phyloP scores from a whole-genome alignment of 2,797 vertebrate species.

The Xenopus petersii region DNA sequence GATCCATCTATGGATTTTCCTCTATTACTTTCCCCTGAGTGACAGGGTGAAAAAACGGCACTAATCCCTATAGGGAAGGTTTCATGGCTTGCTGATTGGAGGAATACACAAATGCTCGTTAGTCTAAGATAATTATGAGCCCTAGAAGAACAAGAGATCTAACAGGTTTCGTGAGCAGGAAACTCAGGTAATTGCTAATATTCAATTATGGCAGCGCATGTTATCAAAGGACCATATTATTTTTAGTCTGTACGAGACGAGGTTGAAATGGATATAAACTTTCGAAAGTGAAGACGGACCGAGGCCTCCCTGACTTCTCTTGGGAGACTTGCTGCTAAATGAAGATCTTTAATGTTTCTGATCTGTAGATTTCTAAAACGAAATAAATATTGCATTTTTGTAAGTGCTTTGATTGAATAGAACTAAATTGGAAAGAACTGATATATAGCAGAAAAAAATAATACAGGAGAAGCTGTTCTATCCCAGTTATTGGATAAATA shows the following conservation, averaged over 20 bases:
- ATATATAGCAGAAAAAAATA: too few species aligned
- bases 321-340: too few species aligned
- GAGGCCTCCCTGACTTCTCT: too few species aligned
- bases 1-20: background rate
- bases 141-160: background rate
- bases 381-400: too few species aligned
- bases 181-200: background rate
- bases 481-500: too few species aligned
- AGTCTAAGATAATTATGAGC: background rate
- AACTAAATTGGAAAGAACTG: too few species aligned
- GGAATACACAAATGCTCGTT: slow-evolving; percentile 2
- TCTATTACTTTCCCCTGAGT: background rate
- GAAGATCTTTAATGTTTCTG: too few species aligned
- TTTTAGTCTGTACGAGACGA: background rate
- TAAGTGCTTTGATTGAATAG: too few species aligned
- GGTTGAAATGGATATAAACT: too few species aligned
- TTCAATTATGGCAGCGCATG: background rate
- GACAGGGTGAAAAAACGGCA: background rate
- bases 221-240: background rate
- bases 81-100: background rate
- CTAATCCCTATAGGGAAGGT: background rate
- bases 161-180: background rate
- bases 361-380: too few species aligned
- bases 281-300: too few species aligned
- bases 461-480: too few species aligned